These are phyloP conservation scores for Drosophila rufa DNA, from an alignment of 1,140 invertebrate genomes.

Conservation along the genomic window DNA sequence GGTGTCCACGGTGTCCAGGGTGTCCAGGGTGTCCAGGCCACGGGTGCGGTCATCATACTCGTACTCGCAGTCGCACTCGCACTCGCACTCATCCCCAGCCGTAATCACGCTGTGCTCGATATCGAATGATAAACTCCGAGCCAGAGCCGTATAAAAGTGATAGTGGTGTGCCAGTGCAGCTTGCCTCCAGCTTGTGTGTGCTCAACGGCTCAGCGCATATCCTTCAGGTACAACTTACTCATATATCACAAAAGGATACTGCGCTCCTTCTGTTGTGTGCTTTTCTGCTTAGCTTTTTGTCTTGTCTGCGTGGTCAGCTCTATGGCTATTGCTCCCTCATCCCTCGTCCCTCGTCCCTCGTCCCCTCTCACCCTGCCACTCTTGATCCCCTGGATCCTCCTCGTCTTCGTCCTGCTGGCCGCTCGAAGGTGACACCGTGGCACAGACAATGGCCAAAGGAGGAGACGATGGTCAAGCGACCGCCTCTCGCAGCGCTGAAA, in stretches of 20 bases:
- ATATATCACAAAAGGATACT: slow-evolving; percentile 85
- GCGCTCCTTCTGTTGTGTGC: slow-evolving; percentile 66
- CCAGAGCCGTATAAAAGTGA: slow-evolving; percentile 50
- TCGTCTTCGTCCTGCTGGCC: slow-evolving; percentile 43
- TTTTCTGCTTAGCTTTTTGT: slow-evolving; percentile 80
- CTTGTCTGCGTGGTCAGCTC: slow-evolving; percentile 67
- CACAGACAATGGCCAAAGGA: slow-evolving; percentile 67
- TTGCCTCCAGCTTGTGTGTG: slow-evolving; percentile 62
- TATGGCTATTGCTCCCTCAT: slow-evolving; percentile 60
- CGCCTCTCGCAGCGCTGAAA: slow-evolving; percentile 42
- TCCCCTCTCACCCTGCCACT: slow-evolving; percentile 6
- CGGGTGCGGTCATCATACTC: slow-evolving; percentile 58
- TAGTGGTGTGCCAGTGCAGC: slow-evolving; percentile 53
- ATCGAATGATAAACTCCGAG: slow-evolving; percentile 78
- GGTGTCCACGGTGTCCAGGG: slow-evolving; percentile 53
- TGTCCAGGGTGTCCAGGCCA: slow-evolving; percentile 48
- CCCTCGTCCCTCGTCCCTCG: neutral
- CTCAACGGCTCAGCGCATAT: slow-evolving; percentile 81
- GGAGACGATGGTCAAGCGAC: slow-evolving; percentile 61
- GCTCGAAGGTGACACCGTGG: slow-evolving; percentile 82
- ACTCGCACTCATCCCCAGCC: slow-evolving; percentile 27
- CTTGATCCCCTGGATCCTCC: slow-evolving; percentile 14
- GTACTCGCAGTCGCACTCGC: slow-evolving; percentile 25
- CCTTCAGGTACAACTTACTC: slow-evolving; percentile 84
- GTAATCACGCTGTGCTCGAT: slow-evolving; percentile 74